Conservation (phyloP, 23 tunicate genomes). For the Clavelina lepadiformis region DNA sequence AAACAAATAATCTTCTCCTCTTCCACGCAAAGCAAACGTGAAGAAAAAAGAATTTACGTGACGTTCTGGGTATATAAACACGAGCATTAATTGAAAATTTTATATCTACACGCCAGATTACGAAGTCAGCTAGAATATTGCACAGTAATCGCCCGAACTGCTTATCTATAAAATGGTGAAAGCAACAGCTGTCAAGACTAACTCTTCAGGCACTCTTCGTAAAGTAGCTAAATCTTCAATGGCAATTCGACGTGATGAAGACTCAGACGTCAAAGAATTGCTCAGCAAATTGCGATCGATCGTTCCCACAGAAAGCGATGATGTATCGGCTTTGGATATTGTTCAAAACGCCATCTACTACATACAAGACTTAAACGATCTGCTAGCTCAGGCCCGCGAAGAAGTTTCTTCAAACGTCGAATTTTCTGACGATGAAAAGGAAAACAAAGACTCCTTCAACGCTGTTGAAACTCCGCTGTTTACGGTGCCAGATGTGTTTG, state of each 20-base stretch:
- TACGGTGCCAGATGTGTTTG: constrained; percentile 15
- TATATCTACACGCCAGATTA: no score
- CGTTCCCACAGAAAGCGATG: constrained; percentile 8
- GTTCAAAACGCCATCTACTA: constrained; percentile 32
- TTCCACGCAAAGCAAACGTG: no score
- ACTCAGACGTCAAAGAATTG: constrained; percentile 31
- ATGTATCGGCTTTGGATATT: constrained; percentile 17
- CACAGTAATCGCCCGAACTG: no score
- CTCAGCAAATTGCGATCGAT: constrained; percentile 27
- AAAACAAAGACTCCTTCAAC: constrained; percentile 27
- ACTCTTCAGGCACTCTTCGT: constrained; percentile 7
- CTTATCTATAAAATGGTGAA: constrained; percentile 18
- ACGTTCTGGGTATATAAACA: no score
- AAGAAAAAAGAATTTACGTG: no score
- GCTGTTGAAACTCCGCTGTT: constrained; percentile 8
- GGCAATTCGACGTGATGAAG: constrained; percentile 15
- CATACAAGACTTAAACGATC: constrained; percentile 54
- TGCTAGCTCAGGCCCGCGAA: constrained; percentile 12
- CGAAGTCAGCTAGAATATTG: no score
- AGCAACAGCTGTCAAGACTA: neutral
- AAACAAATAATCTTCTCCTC: no score
- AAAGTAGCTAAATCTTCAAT: constrained; percentile 20
- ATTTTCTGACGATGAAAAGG: constrained; percentile 29
- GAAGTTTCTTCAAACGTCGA: neutral
- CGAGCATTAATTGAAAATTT: no score